Conservation (phyloP, 2,888 invertebrate species). For the Camptogramma bilineatum region DNA sequence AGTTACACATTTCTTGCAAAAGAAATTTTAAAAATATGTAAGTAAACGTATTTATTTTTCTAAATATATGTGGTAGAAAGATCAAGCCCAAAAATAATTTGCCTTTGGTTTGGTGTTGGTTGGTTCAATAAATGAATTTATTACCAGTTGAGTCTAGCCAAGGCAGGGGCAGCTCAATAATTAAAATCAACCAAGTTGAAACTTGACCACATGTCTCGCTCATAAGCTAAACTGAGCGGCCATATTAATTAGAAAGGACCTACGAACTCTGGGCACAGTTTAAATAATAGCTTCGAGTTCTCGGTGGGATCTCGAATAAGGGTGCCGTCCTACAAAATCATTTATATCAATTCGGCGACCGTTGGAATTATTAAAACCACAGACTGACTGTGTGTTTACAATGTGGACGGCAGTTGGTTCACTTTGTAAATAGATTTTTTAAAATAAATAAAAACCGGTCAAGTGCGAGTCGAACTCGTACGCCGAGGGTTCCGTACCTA, state of each 20-base stretch:
- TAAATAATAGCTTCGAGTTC: constrained; percentile 34
- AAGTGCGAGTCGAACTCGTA: no score
- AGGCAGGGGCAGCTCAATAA: constrained; percentile 35
- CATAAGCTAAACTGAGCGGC: constrained; percentile 39
- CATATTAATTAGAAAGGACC: constrained; percentile 53
- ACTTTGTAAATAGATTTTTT: neutral
- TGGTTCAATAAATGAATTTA: neutral
- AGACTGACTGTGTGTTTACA: constrained; percentile 53
- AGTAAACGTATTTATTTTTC: no score
- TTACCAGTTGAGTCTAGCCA: constrained; percentile 22
- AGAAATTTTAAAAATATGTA: neutral
- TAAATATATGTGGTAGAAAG: no score
- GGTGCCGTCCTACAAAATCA: constrained; percentile 60
- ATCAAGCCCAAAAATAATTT: neutral
- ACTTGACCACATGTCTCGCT: constrained; percentile 44
- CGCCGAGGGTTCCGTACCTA: no score
- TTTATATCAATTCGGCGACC: constrained; percentile 72
- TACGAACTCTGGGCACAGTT: constrained; percentile 39
- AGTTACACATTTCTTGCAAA: neutral
- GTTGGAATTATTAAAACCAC: constrained; percentile 76
- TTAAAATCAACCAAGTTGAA: constrained; percentile 39
- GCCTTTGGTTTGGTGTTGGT: neutral
- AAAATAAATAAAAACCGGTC: no score
- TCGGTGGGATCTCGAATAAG: constrained; percentile 49
- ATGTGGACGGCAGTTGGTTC: constrained; percentile 2